Evolutionary conservation across 2,888 invertebrate species (phyloP).

Genomic region (Eucriotettix oculatus): DNA sequence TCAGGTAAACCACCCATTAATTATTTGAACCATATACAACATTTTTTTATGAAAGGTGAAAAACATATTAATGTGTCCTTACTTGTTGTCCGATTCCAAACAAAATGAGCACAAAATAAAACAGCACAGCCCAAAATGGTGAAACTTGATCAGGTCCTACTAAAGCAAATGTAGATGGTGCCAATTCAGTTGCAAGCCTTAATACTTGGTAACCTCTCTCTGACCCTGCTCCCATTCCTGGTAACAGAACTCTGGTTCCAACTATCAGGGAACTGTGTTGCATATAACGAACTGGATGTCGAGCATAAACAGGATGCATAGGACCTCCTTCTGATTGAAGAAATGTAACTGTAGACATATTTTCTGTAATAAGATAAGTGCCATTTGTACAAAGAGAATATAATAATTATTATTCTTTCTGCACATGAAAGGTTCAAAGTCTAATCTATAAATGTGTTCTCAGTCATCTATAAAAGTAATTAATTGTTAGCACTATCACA

Average conservation of each 20-base stretch:
- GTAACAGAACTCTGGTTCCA: constrained; percentile 46
- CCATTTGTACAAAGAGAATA: not conserved
- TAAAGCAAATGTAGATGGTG: constrained; percentile 68
- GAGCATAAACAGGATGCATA: constrained; percentile 41
- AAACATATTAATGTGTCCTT: constrained; percentile 1
- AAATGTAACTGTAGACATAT: constrained; percentile 51
- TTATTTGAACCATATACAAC: no score
- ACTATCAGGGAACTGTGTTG: constrained; percentile 52
- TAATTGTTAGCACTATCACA: no score
- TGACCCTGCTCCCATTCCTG: constrained; percentile 27
- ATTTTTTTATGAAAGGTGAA: no score
- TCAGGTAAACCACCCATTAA: no score
- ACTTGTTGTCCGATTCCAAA: constrained; percentile 77
- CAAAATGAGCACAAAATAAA: constrained; percentile 67
- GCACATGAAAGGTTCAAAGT: no score
- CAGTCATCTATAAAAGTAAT: no score
- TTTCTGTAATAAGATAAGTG: constrained; percentile 35
- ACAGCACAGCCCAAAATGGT: constrained; percentile 76
- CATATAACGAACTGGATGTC: constrained; percentile 48
- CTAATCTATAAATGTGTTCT: no score
- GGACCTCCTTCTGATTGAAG: constrained; percentile 45
- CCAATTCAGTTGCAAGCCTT: constrained; percentile 74
- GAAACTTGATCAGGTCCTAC: constrained; percentile 59
- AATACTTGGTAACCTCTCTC: constrained; percentile 66
- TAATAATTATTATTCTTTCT: not conserved